Percentiles rank a stretch among this genome's conserved stretches.
These are phyloP conservation scores for Neelides sp. DNA, from an alignment of 1,140 invertebrate genomes.

Conservation along the genomic window DNA sequence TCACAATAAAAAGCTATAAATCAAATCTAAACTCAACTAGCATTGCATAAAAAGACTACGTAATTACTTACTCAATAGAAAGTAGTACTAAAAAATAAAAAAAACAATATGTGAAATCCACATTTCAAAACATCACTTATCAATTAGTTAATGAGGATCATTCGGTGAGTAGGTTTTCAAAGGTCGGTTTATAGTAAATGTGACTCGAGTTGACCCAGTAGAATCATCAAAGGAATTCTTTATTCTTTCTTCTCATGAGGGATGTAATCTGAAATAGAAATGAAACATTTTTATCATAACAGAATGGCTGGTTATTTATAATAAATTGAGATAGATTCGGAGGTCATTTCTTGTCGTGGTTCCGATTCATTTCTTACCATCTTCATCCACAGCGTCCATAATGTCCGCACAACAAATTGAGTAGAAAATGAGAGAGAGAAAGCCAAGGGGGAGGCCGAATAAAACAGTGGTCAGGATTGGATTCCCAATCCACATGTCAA, in stretches of 20 bases:
- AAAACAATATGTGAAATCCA: too few species aligned
- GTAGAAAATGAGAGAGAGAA: constrained; percentile 84
- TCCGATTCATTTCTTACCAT: constrained; percentile 31
- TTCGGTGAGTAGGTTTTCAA: too few species aligned
- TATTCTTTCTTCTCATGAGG: constrained; percentile 17
- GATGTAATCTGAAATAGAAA: constrained; percentile 1
- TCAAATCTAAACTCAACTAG: too few species aligned
- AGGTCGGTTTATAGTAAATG: too few species aligned
- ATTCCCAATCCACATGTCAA: constrained; percentile 62
- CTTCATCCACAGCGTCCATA: constrained; percentile 78
- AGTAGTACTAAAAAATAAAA: too few species aligned
- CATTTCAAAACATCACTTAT: too few species aligned
- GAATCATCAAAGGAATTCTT: not conserved
- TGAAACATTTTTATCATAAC: not conserved
- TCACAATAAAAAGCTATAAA: too few species aligned
- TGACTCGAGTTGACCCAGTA: not conserved
- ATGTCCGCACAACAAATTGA: constrained; percentile 88
- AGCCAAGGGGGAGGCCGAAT: constrained; percentile 63
- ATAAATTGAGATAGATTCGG: not conserved
- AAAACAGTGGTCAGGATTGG: constrained; percentile 44
- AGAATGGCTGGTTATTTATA: not conserved
- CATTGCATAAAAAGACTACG: too few species aligned
- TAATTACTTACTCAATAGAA: too few species aligned
- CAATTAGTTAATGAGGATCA: too few species aligned
- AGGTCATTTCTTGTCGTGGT: not conserved